Conservation (phyloP, 2,888 invertebrate species). For the Charanyca ferruginea region DNA sequence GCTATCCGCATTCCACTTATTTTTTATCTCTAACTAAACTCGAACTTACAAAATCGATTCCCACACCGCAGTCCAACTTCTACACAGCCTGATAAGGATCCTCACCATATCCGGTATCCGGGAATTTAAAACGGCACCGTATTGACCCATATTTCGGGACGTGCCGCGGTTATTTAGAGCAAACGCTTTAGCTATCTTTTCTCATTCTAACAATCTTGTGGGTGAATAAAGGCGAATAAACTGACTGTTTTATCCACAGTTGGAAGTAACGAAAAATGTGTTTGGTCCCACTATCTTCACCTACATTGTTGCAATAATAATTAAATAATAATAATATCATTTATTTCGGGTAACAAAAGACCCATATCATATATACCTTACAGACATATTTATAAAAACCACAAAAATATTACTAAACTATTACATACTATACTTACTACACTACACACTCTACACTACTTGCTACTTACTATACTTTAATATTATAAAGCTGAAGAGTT, state of each 20-base stretch:
- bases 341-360: too few species aligned
- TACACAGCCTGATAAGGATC: slow-evolving; percentile 50
- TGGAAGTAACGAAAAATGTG: background rate
- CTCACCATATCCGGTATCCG: slow-evolving; percentile 50
- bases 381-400: too few species aligned
- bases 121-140: slow-evolving; percentile 56
- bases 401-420: too few species aligned
- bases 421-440: too few species aligned
- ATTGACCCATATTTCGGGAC: slow-evolving; percentile 46
- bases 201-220: slow-evolving; percentile 11
- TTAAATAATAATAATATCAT: too few species aligned
- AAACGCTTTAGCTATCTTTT: background rate
- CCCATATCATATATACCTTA: too few species aligned
- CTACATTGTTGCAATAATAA: too few species aligned
- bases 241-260: background rate
- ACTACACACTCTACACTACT: too few species aligned
- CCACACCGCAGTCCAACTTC: slow-evolving; percentile 24
- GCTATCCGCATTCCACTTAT: slow-evolving; percentile 33
- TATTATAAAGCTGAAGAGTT: too few species aligned
- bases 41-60: slow-evolving; percentile 47
- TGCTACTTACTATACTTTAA: too few species aligned
- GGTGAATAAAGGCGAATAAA: background rate
- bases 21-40: slow-evolving; percentile 28
- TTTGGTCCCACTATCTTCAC: too few species aligned
- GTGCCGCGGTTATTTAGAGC: slow-evolving; percentile 22